Conservation (phyloP, 2,797 vertebrate genomes). For the Parauchenoglanis punctatus region DNA sequence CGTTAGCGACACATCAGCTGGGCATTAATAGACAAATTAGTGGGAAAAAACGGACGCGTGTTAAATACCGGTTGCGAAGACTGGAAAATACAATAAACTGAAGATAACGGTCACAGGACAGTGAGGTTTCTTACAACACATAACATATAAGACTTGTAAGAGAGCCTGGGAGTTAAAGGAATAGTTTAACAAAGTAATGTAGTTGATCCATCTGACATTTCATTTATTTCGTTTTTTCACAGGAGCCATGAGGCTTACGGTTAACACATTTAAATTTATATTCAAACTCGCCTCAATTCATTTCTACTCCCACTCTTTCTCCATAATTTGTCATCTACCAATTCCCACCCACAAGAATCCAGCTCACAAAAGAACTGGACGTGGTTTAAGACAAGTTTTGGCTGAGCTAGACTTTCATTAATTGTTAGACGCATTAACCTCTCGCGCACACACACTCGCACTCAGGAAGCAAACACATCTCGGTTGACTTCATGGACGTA, state of each 20-base stretch:
- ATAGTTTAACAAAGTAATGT: not conserved
- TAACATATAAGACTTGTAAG: not conserved
- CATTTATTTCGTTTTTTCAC: not conserved
- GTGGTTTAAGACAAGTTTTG: not conserved
- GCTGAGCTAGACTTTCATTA: not conserved
- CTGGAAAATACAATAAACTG: slow-evolving; percentile 1
- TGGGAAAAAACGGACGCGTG: slow-evolving; percentile 7
- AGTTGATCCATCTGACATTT: not conserved
- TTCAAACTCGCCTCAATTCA: not conserved
- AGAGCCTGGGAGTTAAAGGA: not conserved
- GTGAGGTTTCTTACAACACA: not conserved
- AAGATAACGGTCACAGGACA: not conserved
- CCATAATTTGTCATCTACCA: not conserved
- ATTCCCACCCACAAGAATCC: not conserved
- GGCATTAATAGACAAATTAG: slow-evolving; percentile 64
- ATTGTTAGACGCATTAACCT: not conserved
- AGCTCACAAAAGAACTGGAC: not conserved
- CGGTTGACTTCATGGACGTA: not conserved
- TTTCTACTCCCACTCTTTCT: not conserved
- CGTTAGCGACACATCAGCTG: slow-evolving; percentile 62
- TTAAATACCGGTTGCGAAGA: not conserved
- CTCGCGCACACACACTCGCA: not conserved
- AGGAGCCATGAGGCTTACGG: not conserved
- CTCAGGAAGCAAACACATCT: not conserved
- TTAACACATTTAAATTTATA: not conserved